Evolutionary conservation across 2,888 invertebrate species (phyloP).

Genomic region (Apamea anceps): DNA sequence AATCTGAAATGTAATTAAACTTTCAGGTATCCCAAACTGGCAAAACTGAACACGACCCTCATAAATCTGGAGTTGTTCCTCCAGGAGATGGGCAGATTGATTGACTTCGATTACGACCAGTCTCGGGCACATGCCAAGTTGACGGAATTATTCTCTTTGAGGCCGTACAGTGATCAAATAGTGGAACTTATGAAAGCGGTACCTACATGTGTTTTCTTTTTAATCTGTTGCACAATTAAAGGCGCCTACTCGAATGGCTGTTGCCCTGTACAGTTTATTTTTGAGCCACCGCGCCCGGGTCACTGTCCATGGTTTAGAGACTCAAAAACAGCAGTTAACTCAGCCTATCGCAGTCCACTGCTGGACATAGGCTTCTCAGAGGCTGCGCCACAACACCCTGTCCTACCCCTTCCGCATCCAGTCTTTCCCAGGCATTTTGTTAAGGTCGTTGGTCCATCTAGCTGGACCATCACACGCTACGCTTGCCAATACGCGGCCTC

Average conservation of each 20-base stretch:
- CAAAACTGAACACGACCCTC: slow-evolving; percentile 63
- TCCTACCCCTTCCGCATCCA: background rate
- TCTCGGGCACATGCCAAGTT: slow-evolving; percentile 5
- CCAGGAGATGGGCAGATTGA: slow-evolving; percentile 74
- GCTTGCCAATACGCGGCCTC: background rate
- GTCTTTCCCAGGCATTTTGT: background rate
- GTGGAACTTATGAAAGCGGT: slow-evolving; percentile 42
- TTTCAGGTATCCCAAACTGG: slow-evolving; percentile 43
- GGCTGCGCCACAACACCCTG: background rate
- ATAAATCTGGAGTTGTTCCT: slow-evolving; percentile 66
- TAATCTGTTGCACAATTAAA: background rate
- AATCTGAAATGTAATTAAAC: background rate
- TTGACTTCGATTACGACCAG: slow-evolving; percentile 75
- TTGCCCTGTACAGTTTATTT: background rate
- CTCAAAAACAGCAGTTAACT: background rate
- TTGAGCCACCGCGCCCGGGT: background rate
- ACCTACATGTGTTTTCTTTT: background rate
- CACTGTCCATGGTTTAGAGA: background rate
- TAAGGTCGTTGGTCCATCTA: background rate
- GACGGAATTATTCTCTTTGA: slow-evolving; percentile 27
- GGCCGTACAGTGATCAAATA: slow-evolving; percentile 14
- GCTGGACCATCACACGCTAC: background rate
- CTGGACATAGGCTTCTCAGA: background rate
- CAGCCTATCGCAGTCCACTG: background rate
- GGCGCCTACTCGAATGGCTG: background rate